Conservation (phyloP, 1,140 invertebrate species). For the Kradibia gibbosae region DNA sequence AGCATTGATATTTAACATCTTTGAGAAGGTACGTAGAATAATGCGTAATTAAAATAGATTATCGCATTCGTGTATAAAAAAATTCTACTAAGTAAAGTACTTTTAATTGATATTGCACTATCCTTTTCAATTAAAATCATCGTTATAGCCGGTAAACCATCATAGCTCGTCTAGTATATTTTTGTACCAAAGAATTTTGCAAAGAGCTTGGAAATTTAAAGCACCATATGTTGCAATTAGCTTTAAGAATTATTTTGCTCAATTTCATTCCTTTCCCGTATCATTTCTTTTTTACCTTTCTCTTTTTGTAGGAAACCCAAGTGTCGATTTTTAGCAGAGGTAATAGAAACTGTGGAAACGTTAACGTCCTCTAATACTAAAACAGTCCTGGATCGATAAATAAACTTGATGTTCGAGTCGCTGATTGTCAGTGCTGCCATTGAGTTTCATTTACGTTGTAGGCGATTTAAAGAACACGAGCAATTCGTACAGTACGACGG, state of each 20-base stretch:
- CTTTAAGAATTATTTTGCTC: neutral
- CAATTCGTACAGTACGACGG: neutral
- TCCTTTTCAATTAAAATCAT: too few relatives aligned
- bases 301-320: neutral
- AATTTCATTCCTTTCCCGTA: neutral
- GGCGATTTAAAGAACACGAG: neutral
- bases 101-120: too few relatives aligned
- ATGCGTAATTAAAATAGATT: too few relatives aligned
- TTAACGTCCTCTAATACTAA: neutral
- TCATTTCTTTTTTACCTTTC: neutral
- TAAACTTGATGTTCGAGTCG: neutral
- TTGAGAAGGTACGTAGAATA: neutral
- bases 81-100: too few relatives aligned
- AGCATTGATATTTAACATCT: conserved; percentile 1
- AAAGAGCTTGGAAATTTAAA: neutral
- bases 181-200: too few relatives aligned
- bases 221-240: neutral
- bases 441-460: neutral
- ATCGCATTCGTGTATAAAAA: too few relatives aligned
- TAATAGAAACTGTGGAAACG: neutral
- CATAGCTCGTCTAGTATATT: too few relatives aligned
- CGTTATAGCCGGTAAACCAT: too few relatives aligned
- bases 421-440: neutral
- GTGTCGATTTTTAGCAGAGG: neutral
- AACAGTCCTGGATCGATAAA: neutral